phyloP scores from a whole-genome alignment of 2,113 vertebrate genomes.

The Actenoides lindsayi region DNA sequence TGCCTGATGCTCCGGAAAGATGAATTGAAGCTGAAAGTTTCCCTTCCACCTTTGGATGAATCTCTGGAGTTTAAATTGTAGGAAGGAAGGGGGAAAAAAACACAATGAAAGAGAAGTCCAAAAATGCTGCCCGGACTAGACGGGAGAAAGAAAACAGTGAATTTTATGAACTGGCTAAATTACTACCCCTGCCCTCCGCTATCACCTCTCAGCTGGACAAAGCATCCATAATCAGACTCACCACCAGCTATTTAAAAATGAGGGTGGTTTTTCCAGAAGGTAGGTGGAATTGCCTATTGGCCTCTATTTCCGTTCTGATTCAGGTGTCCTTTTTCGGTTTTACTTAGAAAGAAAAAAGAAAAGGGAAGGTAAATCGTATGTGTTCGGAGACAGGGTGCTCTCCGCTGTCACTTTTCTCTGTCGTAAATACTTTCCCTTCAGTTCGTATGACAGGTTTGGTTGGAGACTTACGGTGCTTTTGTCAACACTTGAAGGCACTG shows the following conservation, averaged over 20 bases:
- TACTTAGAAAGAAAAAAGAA: not conserved
- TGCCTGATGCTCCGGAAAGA: slow-evolving; percentile 27
- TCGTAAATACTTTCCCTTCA: slow-evolving; percentile 29
- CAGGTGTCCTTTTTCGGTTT: not conserved
- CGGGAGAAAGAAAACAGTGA: slow-evolving; percentile 99
- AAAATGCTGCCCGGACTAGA: slow-evolving; percentile 97
- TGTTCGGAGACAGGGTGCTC: not conserved
- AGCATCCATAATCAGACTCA: slow-evolving; percentile 97
- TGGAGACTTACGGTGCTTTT: slow-evolving; percentile 52
- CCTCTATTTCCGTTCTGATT: not conserved
- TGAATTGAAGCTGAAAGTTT: slow-evolving; percentile 61
- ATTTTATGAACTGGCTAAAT: slow-evolving; percentile 98
- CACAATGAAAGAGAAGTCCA: slow-evolving; percentile 99
- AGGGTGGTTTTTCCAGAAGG: slow-evolving; percentile 96
- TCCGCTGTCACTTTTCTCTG: not conserved
- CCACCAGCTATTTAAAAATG: slow-evolving; percentile 98
- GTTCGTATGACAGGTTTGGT: slow-evolving; percentile 11
- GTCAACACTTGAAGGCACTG: slow-evolving; percentile 64
- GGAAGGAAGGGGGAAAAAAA: slow-evolving; percentile 69
- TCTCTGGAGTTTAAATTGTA: slow-evolving; percentile 74
- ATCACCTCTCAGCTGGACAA: slow-evolving; percentile 99
- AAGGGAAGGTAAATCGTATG: not conserved
- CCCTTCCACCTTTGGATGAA: slow-evolving; percentile 75
- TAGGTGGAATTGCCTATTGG: slow-evolving; percentile 71
- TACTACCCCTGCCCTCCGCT: slow-evolving; percentile 94